A percentile compares a stretch with the other conserved stretches of the same genome.
Evolutionary conservation across 2,113 vertebrate genomes (phyloP).

Genomic region (Leuciscus idus): DNA sequence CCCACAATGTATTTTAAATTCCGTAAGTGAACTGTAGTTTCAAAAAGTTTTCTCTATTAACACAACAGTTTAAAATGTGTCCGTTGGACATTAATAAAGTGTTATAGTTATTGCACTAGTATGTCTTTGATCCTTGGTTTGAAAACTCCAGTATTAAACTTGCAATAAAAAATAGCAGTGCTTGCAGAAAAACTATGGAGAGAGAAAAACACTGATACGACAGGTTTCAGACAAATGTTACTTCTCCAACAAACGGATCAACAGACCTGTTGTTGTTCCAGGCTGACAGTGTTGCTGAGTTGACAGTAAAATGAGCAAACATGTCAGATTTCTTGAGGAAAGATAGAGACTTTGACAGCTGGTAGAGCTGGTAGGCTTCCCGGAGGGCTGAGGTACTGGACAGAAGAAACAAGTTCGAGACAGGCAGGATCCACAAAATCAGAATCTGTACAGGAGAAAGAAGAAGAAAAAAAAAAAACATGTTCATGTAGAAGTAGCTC

Average conservation of each 20-base stretch:
- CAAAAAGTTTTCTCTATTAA: not conserved
- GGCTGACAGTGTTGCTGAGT: conserved; percentile 19
- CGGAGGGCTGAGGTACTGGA: conserved; percentile 13
- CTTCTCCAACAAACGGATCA: conserved; percentile 15
- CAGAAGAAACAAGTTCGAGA: not conserved
- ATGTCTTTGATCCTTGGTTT: conserved; percentile 3
- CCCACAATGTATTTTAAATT: conserved; percentile 6
- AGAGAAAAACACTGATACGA: conserved; percentile 20
- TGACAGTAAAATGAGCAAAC: not conserved
- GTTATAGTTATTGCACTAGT: conserved; percentile 20
- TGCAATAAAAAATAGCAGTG: conserved; percentile 17
- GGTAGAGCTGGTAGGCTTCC: conserved; percentile 21
- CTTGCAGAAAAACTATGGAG: not conserved
- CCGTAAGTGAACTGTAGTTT: not conserved
- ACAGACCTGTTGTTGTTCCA: conserved; percentile 33
- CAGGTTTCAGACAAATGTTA: conserved; percentile 29
- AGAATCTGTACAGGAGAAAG: conserved; percentile 13
- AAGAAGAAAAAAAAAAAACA: not conserved
- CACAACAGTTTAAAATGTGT: not conserved
- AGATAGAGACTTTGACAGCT: conserved; percentile 20
- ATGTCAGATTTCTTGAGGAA: conserved; percentile 12
- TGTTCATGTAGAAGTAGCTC: not conserved
- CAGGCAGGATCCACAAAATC: not conserved
- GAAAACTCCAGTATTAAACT: not conserved
- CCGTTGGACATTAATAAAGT: not conserved